Conservation (phyloP, 1,140 invertebrate genomes). For the Brachionus rubens region DNA sequence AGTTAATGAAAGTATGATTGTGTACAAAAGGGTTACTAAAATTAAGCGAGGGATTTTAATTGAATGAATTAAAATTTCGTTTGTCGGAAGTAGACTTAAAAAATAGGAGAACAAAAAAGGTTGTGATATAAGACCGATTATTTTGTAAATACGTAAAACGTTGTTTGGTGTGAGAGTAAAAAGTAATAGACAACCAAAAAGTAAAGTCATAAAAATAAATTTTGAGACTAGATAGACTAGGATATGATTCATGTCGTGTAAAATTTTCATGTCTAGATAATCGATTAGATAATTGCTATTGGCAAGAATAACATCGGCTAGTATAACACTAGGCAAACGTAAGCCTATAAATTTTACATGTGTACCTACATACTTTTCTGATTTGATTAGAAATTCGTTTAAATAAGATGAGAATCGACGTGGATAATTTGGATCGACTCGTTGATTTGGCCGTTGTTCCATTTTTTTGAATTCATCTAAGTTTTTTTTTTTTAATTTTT, state of each 20-base stretch:
- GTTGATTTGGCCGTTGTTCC: constrained; percentile 4
- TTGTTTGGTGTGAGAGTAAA: neutral
- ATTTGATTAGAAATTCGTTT: neutral
- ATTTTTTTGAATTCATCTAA: neutral
- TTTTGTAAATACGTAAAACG: constrained; percentile 19
- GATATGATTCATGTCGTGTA: neutral
- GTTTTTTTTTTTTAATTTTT: neutral
- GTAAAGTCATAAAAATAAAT: neutral
- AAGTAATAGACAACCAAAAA: constrained; percentile 18
- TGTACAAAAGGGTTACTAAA: neutral
- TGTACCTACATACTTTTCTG: neutral
- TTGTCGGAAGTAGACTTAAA: neutral
- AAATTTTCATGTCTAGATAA: neutral
- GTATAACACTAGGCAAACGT: neutral
- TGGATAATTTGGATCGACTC: constrained; percentile 16
- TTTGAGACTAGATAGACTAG: constrained; percentile 1
- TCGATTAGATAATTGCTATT: constrained; percentile 10
- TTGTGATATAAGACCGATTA: neutral
- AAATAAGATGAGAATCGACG: neutral
- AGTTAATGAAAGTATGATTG: neutral
- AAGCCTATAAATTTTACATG: neutral
- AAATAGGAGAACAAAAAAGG: constrained; percentile 29
- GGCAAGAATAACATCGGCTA: neutral
- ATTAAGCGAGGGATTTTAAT: neutral
- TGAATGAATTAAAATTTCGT: neutral